Evolutionary conservation across 2,888 invertebrate species (phyloP).

Genomic region (Marronus borbonicus): DNA sequence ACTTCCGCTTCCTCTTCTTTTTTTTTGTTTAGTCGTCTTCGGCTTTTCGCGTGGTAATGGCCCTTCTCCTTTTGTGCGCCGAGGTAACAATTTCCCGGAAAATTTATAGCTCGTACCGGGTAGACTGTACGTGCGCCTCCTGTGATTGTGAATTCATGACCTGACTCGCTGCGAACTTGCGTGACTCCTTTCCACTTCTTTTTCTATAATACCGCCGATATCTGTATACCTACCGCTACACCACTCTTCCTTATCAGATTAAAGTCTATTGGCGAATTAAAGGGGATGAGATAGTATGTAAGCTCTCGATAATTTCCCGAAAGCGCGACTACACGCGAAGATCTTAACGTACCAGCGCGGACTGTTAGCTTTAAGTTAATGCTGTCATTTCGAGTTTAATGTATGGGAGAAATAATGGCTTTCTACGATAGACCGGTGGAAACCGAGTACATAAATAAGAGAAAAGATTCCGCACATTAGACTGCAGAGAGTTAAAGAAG

Average conservation of each 20-base stretch:
- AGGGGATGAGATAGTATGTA: constrained; percentile 16
- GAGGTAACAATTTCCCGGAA: constrained; percentile 41
- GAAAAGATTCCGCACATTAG: not conserved
- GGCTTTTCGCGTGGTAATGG: not conserved
- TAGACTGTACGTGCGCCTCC: constrained; percentile 18
- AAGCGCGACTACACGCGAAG: not conserved
- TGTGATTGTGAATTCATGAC: constrained; percentile 39
- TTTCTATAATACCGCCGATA: constrained; percentile 17
- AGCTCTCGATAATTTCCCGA: constrained; percentile 21
- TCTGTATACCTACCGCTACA: not conserved
- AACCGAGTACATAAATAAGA: constrained; percentile 3
- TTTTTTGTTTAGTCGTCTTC: not conserved
- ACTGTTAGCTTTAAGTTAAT: constrained; percentile 18
- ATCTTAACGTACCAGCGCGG: not conserved
- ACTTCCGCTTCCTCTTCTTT: not conserved
- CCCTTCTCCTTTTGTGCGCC: constrained; percentile 2
- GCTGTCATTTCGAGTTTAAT: constrained; percentile 17
- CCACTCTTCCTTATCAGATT: constrained; percentile 21
- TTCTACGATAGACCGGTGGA: not conserved
- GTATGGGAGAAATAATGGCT: constrained; percentile 2
- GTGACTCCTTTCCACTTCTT: constrained; percentile 18
- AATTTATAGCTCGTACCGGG: constrained; percentile 14
- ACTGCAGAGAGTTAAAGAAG: too few relatives aligned
- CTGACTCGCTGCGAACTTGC: constrained; percentile 23
- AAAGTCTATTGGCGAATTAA: constrained; percentile 29